These are phyloP conservation scores for Julus scanicus DNA, from an alignment of 2,888 invertebrate species.

Conservation along the genomic window DNA sequence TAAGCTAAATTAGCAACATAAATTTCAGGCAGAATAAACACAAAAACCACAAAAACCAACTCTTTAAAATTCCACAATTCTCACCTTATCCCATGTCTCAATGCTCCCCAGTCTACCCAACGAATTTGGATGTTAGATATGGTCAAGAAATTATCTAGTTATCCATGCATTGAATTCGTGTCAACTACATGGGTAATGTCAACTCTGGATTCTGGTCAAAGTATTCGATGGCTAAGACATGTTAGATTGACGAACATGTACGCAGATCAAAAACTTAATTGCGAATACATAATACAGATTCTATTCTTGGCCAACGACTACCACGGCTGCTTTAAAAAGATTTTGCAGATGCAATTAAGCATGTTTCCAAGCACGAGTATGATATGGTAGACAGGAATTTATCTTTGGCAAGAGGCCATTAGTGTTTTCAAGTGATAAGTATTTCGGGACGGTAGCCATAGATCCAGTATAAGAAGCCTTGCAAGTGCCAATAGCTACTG, in stretches of 20 bases:
- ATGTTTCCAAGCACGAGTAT: constrained; percentile 21
- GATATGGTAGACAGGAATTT: constrained; percentile 43
- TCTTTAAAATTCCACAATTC: no score
- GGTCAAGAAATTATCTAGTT: no score
- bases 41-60: no score
- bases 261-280: not conserved
- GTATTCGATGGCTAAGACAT: not conserved
- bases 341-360: constrained; percentile 40
- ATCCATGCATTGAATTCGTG: no score
- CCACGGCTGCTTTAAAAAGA: not conserved
- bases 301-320: not conserved
- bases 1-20: no score
- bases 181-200: no score
- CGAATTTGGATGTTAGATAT: no score
- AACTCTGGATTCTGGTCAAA: no score
- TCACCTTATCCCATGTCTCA: no score
- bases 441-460: constrained; percentile 40
- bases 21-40: no score
- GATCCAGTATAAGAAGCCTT: not conserved
- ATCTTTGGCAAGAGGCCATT: constrained; percentile 38
- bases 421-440: constrained; percentile 39
- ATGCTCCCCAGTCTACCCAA: no score
- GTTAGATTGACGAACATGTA: not conserved
- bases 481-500: not conserved
- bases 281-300: not conserved